Percentiles rank a stretch among this genome's conserved stretches.
These are phyloP conservation scores for Loxodonta africana DNA, from an alignment of 2,113 vertebrate species.

Conservation along the genomic window DNA sequence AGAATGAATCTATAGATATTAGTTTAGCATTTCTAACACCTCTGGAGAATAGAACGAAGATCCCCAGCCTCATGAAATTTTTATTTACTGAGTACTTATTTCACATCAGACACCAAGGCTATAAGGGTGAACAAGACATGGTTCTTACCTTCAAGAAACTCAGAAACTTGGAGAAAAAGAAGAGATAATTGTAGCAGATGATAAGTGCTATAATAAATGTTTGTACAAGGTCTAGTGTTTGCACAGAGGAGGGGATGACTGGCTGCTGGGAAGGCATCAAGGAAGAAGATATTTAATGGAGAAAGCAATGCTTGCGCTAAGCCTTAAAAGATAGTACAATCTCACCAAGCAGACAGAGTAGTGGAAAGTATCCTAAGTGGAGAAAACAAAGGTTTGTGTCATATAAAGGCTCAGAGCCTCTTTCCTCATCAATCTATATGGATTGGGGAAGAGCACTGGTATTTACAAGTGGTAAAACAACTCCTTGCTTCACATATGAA, in stretches of 20 bases:
- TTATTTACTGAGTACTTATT: slow-evolving; percentile 40
- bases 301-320: not conserved
- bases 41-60: slow-evolving; percentile 12
- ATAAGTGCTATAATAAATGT: not conserved
- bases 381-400: slow-evolving; percentile 29
- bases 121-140: not conserved
- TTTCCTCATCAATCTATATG: not conserved
- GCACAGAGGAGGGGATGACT: not conserved
- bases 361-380: not conserved
- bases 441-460: not conserved
- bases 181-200: not conserved
- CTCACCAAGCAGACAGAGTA: not conserved
- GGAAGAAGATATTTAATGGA: not conserved
- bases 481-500: not conserved
- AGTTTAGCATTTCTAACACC: not conserved
- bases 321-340: not conserved
- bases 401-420: not conserved
- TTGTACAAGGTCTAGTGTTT: not conserved
- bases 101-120: not conserved
- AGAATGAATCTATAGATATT: not conserved
- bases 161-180: not conserved
- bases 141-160: not conserved
- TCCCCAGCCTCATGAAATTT: not conserved
- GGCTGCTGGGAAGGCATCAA: not conserved
- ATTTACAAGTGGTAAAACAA: not conserved